Percentiles rank a stretch among this genome's conserved stretches.
Evolutionary conservation across 2,888 invertebrate genomes (phyloP).

Genomic region (Platycheirus albimanus): DNA sequence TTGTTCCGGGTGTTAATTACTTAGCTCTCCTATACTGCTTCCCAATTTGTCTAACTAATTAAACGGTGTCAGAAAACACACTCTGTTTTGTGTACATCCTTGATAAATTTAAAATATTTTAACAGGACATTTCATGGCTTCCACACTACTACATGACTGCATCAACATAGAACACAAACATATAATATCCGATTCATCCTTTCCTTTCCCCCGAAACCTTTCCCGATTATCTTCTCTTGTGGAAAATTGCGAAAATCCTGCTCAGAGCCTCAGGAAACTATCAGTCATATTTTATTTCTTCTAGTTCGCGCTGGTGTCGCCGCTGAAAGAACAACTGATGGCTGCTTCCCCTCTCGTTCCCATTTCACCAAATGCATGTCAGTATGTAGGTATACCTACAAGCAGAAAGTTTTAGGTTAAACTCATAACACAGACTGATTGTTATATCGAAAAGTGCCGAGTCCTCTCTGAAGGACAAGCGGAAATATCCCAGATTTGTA

Average conservation of each 20-base stretch:
- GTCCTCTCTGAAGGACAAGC: slow-evolving; percentile 29
- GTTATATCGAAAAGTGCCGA: slow-evolving; percentile 44
- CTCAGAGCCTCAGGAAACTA: slow-evolving; percentile 43
- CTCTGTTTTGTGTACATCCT: slow-evolving; percentile 37
- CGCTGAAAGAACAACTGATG: slow-evolving; percentile 46
- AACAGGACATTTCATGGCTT: slow-evolving; percentile 54
- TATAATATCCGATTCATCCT: slow-evolving; percentile 2
- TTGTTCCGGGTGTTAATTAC: slow-evolving; percentile 35
- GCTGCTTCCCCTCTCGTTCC: not conserved
- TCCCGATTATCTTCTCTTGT: slow-evolving; percentile 39
- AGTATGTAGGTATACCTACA: not conserved
- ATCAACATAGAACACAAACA: slow-evolving; percentile 20
- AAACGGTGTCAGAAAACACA: slow-evolving; percentile 51
- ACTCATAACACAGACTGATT: slow-evolving; percentile 60
- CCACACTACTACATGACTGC: slow-evolving; percentile 23
- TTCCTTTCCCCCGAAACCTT: not conserved
- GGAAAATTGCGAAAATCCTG: slow-evolving; percentile 60
- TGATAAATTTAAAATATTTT: slow-evolving; percentile 39
- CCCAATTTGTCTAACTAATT: slow-evolving; percentile 60
- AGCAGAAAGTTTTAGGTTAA: slow-evolving; percentile 54
- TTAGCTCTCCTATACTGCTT: not conserved
- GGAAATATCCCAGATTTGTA: slow-evolving; percentile 21
- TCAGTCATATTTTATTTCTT: slow-evolving; percentile 63
- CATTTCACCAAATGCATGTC: not conserved
- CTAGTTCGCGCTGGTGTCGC: slow-evolving; percentile 25